Base-by-base conservation (phyloP, 1,140 invertebrate species). In the Spodoptera frugiperda region DNA sequence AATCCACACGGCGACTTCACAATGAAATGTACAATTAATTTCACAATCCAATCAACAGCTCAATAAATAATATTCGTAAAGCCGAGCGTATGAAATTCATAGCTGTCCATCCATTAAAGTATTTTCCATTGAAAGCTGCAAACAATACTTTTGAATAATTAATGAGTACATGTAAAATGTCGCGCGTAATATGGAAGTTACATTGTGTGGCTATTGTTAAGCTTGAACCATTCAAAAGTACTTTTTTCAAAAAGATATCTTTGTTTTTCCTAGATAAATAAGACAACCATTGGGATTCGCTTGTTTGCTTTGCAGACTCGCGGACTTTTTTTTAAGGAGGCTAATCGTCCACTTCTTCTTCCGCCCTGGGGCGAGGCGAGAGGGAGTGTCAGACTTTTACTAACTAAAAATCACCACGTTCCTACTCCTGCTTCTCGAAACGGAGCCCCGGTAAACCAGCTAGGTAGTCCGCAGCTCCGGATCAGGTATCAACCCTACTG, bases 1-100 rank as follows among this genome's bases (percentile, higher is more conserved):
- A 39, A 39, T 39, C 1, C 6, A 6, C 33, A 9, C 4, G 0
- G 33, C 33, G 33, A 39, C 9, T 39, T 39, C 9, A 39, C 33
- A 10, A 39, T 39, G 33, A 39, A 9, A 39, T 39, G 33, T 39
- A 10, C 33, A 39, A 39, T 39, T 39, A 39, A 39, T 61, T 44
- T 63, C 44, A n/a, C 33, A 39, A 61, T 15, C 10, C 57, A 61
- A 39, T 39, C 25, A 61, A 61, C 10, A 11, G 9, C 53, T 39
- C 6, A 39, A 21, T 54, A 39, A 30, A 30, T 44, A 44, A 19
- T 44, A 63, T 63, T 44, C 15, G 15, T 63, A 17, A 12, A 44
- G 59, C 59, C 33, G 33, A 12, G 59, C 59, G 44, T 25, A 44
- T 44, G 30, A 63, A 39, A 63, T 57, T 63, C 33, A 44, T 12